These are phyloP conservation scores for Andrena minutula DNA, from an alignment of 2,888 invertebrate species.

Conservation along the genomic window DNA sequence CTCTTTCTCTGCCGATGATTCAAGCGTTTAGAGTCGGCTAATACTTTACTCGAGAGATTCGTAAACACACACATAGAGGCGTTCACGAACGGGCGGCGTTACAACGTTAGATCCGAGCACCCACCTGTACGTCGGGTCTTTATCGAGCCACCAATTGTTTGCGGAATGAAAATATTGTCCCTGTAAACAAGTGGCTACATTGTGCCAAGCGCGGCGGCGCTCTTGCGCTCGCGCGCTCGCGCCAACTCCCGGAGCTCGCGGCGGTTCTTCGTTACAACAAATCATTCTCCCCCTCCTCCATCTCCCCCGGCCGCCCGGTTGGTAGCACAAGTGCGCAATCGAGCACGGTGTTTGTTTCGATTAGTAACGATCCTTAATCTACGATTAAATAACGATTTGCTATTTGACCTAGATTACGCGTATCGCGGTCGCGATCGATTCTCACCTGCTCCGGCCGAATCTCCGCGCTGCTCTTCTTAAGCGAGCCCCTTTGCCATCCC, in stretches of 20 bases:
- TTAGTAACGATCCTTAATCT: conserved; percentile 73
- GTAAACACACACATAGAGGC: conserved; percentile 71
- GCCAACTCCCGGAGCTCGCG: conserved; percentile 31
- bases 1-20: conserved; percentile 60
- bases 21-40: conserved; percentile 73
- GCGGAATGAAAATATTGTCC: conserved; percentile 84
- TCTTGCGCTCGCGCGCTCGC: background rate
- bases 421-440: conserved; percentile 65
- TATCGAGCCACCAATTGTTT: conserved; percentile 84
- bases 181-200: conserved; percentile 82
- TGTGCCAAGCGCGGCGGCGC: conserved; percentile 61
- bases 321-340: conserved; percentile 67
- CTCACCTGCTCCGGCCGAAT: conserved; percentile 37
- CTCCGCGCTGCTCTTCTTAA: background rate
- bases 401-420: conserved; percentile 74
- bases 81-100: conserved; percentile 69
- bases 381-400: conserved; percentile 76
- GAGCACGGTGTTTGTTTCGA: conserved; percentile 71
- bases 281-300: conserved; percentile 64
- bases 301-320: conserved; percentile 1
- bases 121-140: conserved; percentile 80
- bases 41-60: conserved; percentile 76
- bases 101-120: conserved; percentile 74
- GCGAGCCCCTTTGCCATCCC: background rate
- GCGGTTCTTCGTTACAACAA: conserved; percentile 75